Base-by-base conservation (phyloP, 2,113 vertebrate species). In the Pithys albifrons region DNA sequence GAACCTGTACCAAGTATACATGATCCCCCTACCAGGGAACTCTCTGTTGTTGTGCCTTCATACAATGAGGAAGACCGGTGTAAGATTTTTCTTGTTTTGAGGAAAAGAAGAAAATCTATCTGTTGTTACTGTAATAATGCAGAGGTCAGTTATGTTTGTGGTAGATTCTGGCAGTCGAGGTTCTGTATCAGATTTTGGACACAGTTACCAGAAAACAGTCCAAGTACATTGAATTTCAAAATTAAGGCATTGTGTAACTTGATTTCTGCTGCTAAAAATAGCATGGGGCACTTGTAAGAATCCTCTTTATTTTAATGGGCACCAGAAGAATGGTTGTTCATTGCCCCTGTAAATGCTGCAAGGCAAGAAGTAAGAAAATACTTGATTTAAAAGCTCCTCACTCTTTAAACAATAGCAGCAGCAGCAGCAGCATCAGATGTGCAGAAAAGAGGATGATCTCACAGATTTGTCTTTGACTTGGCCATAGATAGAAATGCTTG, bases 31-130 rank as follows among this genome's bases (percentile, higher is more conserved):
- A 98, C 98, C 24, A 98, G 96, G 80, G 98, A 98, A 27, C 98
- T 99, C 5, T 99, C 99, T 31, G 98, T 99, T 12, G 97, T 99
- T 16, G 98, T 99, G 72, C 99, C 99, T 49, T 98, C 99, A 7
- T 99, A 99, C 97, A 99, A 99, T 24, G 99, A 99, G 95, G 99
- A 99, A 96, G 94, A 97, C 52, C 97, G 97, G 78, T 98, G 98
- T 98, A 96, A 97, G 96, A 95, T 91, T 91, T 94, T 85, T 89
- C 84, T 91, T 91, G 45, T 84, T 89, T 97, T 92, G 65, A 75
- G 83, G 71, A 71, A 84, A 84, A 86, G 49, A 97, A 97, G 96
- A 89, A 87, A 86, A 67, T 45, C 28, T 96, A 0, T 77, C 46
- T 69, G 17, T 96, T 94, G 14, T 89, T 61, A 54, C 48, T 89